Conservation (phyloP, 2,888 invertebrate genomes). For the Lordiphosa andalusiaca region DNA sequence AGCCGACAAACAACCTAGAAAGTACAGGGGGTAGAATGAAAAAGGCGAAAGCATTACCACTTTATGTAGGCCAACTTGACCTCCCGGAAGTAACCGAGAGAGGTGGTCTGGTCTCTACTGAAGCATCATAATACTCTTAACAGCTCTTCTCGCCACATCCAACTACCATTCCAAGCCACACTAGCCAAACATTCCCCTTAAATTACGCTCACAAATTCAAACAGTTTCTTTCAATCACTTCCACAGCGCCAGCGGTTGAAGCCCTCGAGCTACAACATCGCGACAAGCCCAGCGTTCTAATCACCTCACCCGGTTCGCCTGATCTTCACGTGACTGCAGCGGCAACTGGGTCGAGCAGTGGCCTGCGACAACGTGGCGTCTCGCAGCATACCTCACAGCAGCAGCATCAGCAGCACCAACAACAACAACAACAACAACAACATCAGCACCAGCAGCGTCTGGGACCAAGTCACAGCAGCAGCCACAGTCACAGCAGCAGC, state of each 20-base stretch:
- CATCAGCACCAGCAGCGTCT: constrained; percentile 44
- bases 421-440: constrained; percentile 39
- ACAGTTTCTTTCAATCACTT: not conserved
- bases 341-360: constrained; percentile 72
- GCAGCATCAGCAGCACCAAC: constrained; percentile 6
- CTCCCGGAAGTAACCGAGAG: no score
- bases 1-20: no score
- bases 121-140: no score
- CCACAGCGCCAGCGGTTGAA: constrained; percentile 72
- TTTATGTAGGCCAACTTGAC: no score
- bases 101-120: no score
- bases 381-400: constrained; percentile 36
- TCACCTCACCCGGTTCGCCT: constrained; percentile 96
- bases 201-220: not conserved
- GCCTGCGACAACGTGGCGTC: constrained; percentile 69
- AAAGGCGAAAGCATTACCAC: no score
- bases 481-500: constrained; percentile 61
- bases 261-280: constrained; percentile 81
- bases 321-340: constrained; percentile 84
- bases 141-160: not conserved
- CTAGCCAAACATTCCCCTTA: no score
- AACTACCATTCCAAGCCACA: not conserved
- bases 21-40: no score
- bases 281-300: constrained; percentile 94
- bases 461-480: constrained; percentile 50